A percentile compares a stretch with the other conserved stretches of the same genome.
Conservation (phyloP, 2,113 vertebrate species). For the Pelvicachromis taeniatus region DNA sequence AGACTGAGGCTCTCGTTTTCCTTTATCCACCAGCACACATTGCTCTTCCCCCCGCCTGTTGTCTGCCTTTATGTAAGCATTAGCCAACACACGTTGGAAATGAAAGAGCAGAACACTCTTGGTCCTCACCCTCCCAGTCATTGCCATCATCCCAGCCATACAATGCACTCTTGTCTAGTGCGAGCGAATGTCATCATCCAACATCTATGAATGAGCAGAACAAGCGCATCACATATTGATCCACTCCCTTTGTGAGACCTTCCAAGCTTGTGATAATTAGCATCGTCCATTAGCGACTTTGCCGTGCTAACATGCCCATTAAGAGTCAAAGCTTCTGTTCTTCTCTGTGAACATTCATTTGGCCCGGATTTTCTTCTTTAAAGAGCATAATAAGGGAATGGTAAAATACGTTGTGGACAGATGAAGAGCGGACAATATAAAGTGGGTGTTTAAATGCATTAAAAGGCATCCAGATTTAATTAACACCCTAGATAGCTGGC, state of each 20-base stretch:
- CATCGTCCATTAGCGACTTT: constrained; percentile 77
- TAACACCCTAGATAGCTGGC: constrained; percentile 63
- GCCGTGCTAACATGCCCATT: constrained; percentile 75
- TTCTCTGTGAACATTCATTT: constrained; percentile 71
- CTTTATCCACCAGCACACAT: constrained; percentile 34
- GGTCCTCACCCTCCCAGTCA: constrained; percentile 31
- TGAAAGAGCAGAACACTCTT: constrained; percentile 63
- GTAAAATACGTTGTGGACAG: constrained; percentile 64
- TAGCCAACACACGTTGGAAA: constrained; percentile 55
- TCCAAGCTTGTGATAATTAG: constrained; percentile 77
- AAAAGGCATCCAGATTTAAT: constrained; percentile 74
- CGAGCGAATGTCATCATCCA: constrained; percentile 68
- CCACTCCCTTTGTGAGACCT: constrained; percentile 72
- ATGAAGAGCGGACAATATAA: constrained; percentile 69
- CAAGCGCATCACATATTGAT: constrained; percentile 72
- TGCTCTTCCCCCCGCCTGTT: constrained; percentile 33
- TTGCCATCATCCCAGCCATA: constrained; percentile 30
- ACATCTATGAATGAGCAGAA: constrained; percentile 62
- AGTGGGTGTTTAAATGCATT: constrained; percentile 76
- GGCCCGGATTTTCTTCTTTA: constrained; percentile 68
- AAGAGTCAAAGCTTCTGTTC: constrained; percentile 72
- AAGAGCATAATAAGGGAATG: constrained; percentile 68
- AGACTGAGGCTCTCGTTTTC: constrained; percentile 21
- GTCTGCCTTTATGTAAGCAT: constrained; percentile 61
- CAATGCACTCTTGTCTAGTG: constrained; percentile 64